phyloP scores from a whole-genome alignment of 2,888 invertebrate species.

The Clusia tigrina region DNA sequence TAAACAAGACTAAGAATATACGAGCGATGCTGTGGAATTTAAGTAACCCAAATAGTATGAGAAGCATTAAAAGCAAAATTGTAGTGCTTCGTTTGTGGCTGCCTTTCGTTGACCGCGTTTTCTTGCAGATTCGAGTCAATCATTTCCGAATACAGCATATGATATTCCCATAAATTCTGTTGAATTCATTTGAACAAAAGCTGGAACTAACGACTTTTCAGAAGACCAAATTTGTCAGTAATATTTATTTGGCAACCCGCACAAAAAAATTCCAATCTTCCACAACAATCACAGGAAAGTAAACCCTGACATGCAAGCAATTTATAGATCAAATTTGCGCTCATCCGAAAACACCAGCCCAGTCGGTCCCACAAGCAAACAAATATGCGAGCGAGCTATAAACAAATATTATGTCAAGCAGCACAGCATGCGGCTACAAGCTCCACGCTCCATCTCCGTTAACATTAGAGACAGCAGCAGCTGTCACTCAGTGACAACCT shows the following conservation, averaged over 20 bases:
- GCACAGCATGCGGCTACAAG: not conserved
- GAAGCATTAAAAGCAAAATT: too few relatives aligned
- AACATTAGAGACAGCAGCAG: not conserved
- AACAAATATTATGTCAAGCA: not conserved
- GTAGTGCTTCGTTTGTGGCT: too few relatives aligned
- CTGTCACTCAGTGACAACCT: not conserved
- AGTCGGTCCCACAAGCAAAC: not conserved
- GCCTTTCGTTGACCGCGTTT: too few relatives aligned
- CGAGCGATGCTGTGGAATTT: too few relatives aligned
- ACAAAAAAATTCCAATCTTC: not conserved
- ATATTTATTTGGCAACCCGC: not conserved
- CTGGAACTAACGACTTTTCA: not conserved
- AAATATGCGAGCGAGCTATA: not conserved
- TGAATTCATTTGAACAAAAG: too few relatives aligned
- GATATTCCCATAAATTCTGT: too few relatives aligned
- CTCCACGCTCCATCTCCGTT: not conserved
- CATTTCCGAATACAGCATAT: too few relatives aligned
- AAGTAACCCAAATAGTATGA: too few relatives aligned
- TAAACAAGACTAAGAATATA: too few relatives aligned
- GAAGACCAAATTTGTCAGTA: not conserved
- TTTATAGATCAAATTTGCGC: not conserved
- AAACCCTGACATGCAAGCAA: too few relatives aligned
- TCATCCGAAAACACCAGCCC: not conserved
- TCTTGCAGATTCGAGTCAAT: too few relatives aligned
- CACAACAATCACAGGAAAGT: too few relatives aligned